A percentile compares a stretch with the other conserved stretches of the same genome.
phyloP scores from a whole-genome alignment of 2,113 vertebrate species.

The Trochalopteron elliotii region DNA sequence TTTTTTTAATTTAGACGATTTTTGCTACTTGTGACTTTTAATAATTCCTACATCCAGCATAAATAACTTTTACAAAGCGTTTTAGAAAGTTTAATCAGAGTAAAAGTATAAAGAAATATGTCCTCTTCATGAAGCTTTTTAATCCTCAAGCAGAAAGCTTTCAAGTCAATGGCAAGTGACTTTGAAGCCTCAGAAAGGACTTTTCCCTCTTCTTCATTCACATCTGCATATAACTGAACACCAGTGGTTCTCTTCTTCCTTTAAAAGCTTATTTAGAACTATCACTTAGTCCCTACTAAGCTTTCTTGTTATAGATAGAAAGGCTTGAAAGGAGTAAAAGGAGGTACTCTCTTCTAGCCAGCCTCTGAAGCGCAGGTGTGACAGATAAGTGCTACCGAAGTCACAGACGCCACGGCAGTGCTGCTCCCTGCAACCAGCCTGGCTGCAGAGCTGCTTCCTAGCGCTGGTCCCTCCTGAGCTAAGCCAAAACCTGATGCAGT shows the following conservation, averaged over 20 bases:
- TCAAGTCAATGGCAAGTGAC: neutral
- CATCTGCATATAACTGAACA: neutral
- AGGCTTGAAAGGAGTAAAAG: neutral
- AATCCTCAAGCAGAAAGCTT: neutral
- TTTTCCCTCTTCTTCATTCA: neutral
- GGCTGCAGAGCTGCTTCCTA: neutral
- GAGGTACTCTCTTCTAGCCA: neutral
- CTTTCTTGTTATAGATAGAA: neutral
- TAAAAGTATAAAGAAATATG: neutral
- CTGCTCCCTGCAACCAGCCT: neutral
- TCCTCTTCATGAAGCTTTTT: neutral
- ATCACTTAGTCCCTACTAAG: neutral
- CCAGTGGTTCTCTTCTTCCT: neutral
- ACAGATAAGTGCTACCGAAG: neutral
- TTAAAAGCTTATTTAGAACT: neutral
- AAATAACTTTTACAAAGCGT: neutral
- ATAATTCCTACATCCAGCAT: neutral
- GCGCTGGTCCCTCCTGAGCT: too few relatives aligned
- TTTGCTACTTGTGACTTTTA: neutral
- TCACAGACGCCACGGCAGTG: accelerated
- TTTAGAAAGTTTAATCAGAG: neutral
- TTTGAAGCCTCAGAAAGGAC: neutral
- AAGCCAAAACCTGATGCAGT: neutral
- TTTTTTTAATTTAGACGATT: neutral
- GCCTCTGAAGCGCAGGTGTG: neutral